phyloP scores from a whole-genome alignment of 2,888 invertebrate species.

The Pyralis farinalis region DNA sequence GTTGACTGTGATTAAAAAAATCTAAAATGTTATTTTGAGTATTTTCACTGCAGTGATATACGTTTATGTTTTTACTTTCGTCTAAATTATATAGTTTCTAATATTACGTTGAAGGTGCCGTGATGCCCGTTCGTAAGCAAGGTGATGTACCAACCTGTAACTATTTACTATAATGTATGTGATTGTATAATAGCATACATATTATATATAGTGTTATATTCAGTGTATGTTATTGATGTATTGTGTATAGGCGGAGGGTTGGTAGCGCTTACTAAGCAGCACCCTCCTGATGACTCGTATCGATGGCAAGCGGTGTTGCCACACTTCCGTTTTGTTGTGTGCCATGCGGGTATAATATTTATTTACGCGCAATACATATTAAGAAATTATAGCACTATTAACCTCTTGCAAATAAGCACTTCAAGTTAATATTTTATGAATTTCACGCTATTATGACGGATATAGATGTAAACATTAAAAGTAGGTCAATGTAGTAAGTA shows the following conservation, averaged over 20 bases:
- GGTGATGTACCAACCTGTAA: slow-evolving; percentile 69
- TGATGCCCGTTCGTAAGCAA: slow-evolving; percentile 89
- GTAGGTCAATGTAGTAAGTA: neutral
- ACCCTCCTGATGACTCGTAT: slow-evolving; percentile 48
- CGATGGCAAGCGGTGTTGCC: slow-evolving; percentile 46
- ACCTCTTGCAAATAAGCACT: too few relatives aligned
- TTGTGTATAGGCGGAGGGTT: slow-evolving; percentile 36
- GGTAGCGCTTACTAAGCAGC: slow-evolving; percentile 30
- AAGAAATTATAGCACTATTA: neutral
- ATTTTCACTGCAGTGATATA: slow-evolving; percentile 49
- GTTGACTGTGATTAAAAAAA: slow-evolving; percentile 56
- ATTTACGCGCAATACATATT: slow-evolving; percentile 12
- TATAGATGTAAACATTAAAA: too few relatives aligned
- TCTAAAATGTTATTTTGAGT: slow-evolving; percentile 56
- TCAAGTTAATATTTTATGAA: too few relatives aligned
- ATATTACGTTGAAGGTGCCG: slow-evolving; percentile 75
- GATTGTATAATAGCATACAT: neutral
- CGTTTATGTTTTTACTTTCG: slow-evolving; percentile 57
- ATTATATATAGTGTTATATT: slow-evolving; percentile 10
- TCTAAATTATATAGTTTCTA: slow-evolving; percentile 54
- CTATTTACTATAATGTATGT: neutral
- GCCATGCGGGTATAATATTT: too few relatives aligned
- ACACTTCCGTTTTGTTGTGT: slow-evolving; percentile 11
- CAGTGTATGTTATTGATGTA: slow-evolving; percentile 24
- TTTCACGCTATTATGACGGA: too few relatives aligned